These are phyloP conservation scores for Octodonta nipae DNA, from an alignment of 2,888 invertebrate species.

Conservation along the genomic window DNA sequence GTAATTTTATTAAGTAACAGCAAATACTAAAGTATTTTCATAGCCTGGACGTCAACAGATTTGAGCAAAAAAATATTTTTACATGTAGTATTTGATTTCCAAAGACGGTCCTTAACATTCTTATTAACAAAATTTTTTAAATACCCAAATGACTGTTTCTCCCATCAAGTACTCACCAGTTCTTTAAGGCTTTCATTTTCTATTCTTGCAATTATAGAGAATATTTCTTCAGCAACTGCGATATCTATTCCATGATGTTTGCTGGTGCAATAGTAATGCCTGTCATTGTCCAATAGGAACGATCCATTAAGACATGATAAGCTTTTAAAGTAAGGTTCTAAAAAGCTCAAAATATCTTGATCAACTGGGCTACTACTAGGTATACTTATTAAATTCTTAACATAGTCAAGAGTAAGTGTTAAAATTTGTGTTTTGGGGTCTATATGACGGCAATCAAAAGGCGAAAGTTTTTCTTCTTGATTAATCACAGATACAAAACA, in stretches of 20 bases:
- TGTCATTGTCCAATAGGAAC: constrained; percentile 55
- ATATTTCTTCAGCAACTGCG: constrained; percentile 48
- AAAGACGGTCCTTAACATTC: no score
- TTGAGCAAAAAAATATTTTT: constrained; percentile 3
- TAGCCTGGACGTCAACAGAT: no score
- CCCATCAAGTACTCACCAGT: constrained; percentile 48
- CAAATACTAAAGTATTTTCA: no score
- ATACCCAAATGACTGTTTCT: no score
- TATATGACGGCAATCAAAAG: constrained; percentile 52
- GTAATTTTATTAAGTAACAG: no score
- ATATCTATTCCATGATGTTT: constrained; percentile 74
- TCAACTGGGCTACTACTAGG: constrained; percentile 53
- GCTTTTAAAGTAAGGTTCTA: constrained; percentile 77
- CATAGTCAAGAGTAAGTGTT: constrained; percentile 13
- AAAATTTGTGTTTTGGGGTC: constrained; percentile 50
- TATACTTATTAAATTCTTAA: constrained; percentile 42
- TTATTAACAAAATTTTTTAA: no score
- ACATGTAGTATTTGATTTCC: no score
- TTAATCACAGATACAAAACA: constrained; percentile 60
- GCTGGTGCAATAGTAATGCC: constrained; percentile 66
- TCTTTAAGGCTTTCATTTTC: constrained; percentile 61
- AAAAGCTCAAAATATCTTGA: constrained; percentile 50
- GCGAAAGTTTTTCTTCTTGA: constrained; percentile 32
- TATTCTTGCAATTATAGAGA: constrained; percentile 54
- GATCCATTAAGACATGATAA: constrained; percentile 79